These are phyloP conservation scores for Rhynchonema sp. DNA, from an alignment of 2,888 invertebrate species.

Conservation along the genomic window DNA sequence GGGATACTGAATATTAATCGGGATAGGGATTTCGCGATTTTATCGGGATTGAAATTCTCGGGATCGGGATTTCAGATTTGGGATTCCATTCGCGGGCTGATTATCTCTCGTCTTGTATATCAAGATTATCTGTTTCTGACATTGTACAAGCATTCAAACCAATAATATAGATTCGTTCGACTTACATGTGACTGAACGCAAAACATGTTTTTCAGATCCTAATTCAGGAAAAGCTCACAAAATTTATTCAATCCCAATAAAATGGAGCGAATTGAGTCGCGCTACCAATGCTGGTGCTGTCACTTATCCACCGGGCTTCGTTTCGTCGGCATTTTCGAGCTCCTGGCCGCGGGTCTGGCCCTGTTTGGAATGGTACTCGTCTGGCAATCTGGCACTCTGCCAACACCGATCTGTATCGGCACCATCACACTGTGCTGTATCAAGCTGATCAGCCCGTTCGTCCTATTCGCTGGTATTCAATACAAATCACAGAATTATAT, in stretches of 20 bases:
- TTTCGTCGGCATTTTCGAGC: not conserved
- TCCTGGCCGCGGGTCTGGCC: not conserved
- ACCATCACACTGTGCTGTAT: not conserved
- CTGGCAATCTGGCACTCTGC: not conserved
- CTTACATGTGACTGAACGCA: no score
- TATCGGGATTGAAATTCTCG: no score
- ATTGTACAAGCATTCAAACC: no score
- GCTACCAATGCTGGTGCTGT: not conserved
- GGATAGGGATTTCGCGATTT: no score
- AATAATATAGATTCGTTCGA: no score
- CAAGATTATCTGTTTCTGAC: no score
- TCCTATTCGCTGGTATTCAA: not conserved
- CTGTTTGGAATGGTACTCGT: not conserved
- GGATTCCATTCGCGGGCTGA: no score
- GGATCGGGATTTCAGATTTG: no score
- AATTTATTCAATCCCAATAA: not conserved
- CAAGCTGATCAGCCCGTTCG: not conserved
- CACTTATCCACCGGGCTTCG: not conserved
- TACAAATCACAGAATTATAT: not conserved
- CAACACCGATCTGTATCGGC: not conserved
- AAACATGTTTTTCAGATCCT: no score
- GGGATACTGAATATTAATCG: no score
- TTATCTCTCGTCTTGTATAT: no score
- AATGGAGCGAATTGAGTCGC: not conserved
- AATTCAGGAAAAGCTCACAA: no score